Evolutionary conservation across 2,888 invertebrate species (phyloP).

Genomic region (Meteorus colon): DNA sequence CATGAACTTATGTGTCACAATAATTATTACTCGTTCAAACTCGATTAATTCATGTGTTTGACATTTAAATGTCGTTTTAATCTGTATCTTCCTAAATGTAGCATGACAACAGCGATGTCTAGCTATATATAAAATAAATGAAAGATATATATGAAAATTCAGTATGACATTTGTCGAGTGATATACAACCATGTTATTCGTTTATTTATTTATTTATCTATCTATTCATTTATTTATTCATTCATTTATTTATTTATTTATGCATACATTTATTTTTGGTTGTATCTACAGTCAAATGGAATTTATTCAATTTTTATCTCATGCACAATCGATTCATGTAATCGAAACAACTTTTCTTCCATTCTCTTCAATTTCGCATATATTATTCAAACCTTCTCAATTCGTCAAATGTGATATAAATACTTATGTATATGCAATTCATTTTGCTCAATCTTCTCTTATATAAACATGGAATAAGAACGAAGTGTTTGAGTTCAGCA

Average conservation of each 20-base stretch:
- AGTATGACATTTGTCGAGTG: background rate
- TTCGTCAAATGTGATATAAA: background rate
- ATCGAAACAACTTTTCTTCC: background rate
- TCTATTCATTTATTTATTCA: background rate
- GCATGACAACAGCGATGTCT: background rate
- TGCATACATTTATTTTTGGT: background rate
- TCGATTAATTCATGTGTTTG: slow-evolving; percentile 1
- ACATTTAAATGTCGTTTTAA: slow-evolving; percentile 23
- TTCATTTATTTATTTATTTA: background rate
- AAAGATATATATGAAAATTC: background rate
- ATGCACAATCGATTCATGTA: background rate
- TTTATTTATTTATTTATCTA: background rate
- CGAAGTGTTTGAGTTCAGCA: too few relatives aligned
- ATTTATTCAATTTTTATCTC: background rate
- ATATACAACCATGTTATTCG: background rate
- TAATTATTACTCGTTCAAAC: background rate
- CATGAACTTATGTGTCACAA: background rate
- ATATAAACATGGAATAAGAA: too few relatives aligned
- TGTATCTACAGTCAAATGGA: background rate
- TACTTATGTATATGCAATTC: background rate
- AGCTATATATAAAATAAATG: background rate
- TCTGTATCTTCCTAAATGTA: slow-evolving; percentile 2
- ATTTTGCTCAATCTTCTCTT: too few relatives aligned
- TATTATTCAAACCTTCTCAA: slow-evolving; percentile 2
- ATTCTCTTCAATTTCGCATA: background rate